phyloP scores from a whole-genome alignment of 2,888 invertebrate genomes.

The Agonopterix subpropinquella region DNA sequence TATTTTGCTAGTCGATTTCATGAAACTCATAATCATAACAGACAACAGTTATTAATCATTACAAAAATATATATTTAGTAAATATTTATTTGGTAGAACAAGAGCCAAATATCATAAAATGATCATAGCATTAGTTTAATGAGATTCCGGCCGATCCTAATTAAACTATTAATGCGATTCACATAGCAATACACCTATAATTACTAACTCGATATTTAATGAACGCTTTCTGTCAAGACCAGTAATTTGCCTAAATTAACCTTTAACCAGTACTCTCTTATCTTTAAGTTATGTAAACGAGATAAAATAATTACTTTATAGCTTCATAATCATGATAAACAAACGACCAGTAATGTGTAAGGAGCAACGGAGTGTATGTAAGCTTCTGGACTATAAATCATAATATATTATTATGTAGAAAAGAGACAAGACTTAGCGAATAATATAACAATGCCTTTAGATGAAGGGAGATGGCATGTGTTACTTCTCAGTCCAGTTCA shows the following conservation, averaged over 20 bases:
- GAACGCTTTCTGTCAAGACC: not conserved
- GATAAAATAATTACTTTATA: constrained; percentile 60
- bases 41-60: no score
- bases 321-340: constrained; percentile 57
- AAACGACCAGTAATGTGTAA: constrained; percentile 45
- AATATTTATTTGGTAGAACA: no score
- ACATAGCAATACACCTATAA: no score
- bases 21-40: no score
- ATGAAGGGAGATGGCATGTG: constrained; percentile 23
- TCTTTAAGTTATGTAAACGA: constrained; percentile 31
- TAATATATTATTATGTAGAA: constrained; percentile 22
- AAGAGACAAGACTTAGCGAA: constrained; percentile 26
- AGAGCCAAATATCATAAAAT: no score
- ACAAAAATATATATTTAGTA: no score
- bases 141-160: no score
- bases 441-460: constrained; percentile 2
- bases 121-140: no score
- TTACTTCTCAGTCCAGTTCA: not conserved
- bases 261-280: constrained; percentile 1
- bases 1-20: no score
- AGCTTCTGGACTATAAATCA: constrained; percentile 57
- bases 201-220: no score
- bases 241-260: constrained; percentile 3
- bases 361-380: constrained; percentile 45
- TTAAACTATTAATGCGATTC: no score